These are phyloP conservation scores for Sterrhoptilus dennistouni DNA, from an alignment of 2,113 vertebrate species.

Conservation along the genomic window DNA sequence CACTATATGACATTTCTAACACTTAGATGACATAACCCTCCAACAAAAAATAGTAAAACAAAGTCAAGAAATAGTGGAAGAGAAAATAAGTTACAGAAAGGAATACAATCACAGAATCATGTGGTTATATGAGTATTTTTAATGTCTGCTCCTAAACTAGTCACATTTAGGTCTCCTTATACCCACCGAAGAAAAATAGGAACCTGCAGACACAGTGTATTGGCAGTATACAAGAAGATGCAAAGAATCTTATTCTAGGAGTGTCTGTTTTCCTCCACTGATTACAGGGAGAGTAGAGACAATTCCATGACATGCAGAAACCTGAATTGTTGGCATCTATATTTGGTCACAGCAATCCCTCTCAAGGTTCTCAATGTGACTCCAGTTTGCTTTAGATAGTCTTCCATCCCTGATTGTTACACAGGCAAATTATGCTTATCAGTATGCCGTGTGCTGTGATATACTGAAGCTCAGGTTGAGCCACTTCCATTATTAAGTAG, in stretches of 20 bases:
- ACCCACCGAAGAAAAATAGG: background rate
- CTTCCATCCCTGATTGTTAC: background rate
- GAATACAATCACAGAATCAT: background rate
- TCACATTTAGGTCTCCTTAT: background rate
- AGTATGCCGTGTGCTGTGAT: background rate
- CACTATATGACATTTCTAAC: background rate
- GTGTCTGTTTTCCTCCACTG: background rate
- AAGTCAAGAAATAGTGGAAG: background rate
- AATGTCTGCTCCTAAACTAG: background rate
- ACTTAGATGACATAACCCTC: background rate
- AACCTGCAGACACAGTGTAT: background rate
- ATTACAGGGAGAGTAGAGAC: background rate
- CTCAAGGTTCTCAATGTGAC: background rate
- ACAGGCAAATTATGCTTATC: constrained; percentile 25
- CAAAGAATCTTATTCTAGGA: background rate
- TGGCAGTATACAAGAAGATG: background rate
- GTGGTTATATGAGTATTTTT: background rate
- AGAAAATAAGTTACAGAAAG: background rate
- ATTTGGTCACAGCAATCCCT: background rate
- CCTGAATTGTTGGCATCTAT: background rate
- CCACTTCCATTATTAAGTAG: constrained; percentile 15
- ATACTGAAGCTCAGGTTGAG: background rate
- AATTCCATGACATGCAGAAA: background rate
- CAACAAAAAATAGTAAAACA: background rate
- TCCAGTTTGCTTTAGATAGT: background rate